Base-by-base conservation (phyloP, 2,888 invertebrate species). In the Arrhopalites spinosus region DNA sequence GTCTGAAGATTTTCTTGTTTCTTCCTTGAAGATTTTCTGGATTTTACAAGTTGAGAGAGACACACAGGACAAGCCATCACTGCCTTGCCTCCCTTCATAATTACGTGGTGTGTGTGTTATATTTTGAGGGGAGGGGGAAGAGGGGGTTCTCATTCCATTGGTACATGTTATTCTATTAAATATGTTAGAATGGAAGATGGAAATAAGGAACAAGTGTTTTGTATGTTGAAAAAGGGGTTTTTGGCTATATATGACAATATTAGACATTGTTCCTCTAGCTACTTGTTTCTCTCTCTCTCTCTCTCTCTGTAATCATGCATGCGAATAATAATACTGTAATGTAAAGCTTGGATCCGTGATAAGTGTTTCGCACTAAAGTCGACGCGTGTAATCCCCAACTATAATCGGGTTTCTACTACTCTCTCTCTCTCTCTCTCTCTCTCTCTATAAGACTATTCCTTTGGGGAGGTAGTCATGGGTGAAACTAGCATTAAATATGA, bases 321-420 rank as follows among this genome's bases (percentile, higher is more conserved):
- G 75, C 75, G 70, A 70, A 75, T 70, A 75, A n/a, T n/a, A n/a
- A n/a, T n/a, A n/a, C n/a, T n/a, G n/a, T n/a, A n/a, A 75, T 75
- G 75, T 75, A 75, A 75, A 70, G n/a, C n/a, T 70, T 71, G 20
- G 59, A 71, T 63, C 64, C 75, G 64, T 70, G 75, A 75, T 75
- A 75, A 75, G 75, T 75, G 75, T 75, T 75, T 75, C 75, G 69
- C 75, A 75, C 75, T 75, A 71, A 75, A 75, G 70, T 75, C 69
- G 70, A 70, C 75, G 70, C 75, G 64, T 75, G 75, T 75, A 75
- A 75, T 75, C 75, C 74, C 64, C 61, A 25, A 67, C 70, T 75
- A 68, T 75, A 75, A 75, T 75, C 75, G 70, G 70, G 71, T 70
- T 75, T 70, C 61, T 70, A 75, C 53, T 23, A 30, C 36, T n/a